Evolutionary conservation across 2,113 vertebrate genomes (phyloP), one percentile per base, ranked within the genome.

Genomic region (Ascaphus truei): DNA sequence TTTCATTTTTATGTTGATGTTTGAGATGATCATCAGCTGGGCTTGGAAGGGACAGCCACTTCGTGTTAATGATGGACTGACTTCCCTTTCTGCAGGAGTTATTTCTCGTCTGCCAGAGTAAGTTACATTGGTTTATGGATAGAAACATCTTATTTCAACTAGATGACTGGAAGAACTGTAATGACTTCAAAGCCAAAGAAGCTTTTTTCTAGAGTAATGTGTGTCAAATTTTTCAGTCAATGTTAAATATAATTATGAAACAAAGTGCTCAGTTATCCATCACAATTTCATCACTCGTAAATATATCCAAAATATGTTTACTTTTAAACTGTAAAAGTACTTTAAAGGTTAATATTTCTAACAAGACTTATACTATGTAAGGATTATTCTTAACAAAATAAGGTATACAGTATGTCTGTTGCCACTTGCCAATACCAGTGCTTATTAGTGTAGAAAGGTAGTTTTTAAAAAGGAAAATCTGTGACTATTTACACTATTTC

Each of bases 41-140:
- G 47, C 91, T 77, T 89, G 68, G 80, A 89, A 79, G 7, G 88
- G 79, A 34, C 79, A 82, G 5, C 61, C 80, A 1, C 76, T 80
- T 63, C 84, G 79, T 37, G 43, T 97, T 72, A 90, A 89, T 26
- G 93, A 96, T 63, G 84, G 84, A 65, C 72, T 96, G 74, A 90
- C 90, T 64, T 96, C 91, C 47, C 1, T 98, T 33, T 91, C 92
- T 20, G 83, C 92, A 3, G 93, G 95, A 3, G 84, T 98, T 73
- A 62, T 95, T 52, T 96, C 93, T 75, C 85, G 77, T 75, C 80
- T 98, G 48, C 93, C 94, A 15, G 50, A 83, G 95, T 96, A 82
- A 94, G 91, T 90, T 53, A 47, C 12, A 0, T 0, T 30, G 2
- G 68, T 62, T 1, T 29, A n/a, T 59, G 60, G 59, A 3, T 7